Evolutionary conservation across 2,888 invertebrate species (phyloP).

Genomic region (Lithophane semibrunnea): DNA sequence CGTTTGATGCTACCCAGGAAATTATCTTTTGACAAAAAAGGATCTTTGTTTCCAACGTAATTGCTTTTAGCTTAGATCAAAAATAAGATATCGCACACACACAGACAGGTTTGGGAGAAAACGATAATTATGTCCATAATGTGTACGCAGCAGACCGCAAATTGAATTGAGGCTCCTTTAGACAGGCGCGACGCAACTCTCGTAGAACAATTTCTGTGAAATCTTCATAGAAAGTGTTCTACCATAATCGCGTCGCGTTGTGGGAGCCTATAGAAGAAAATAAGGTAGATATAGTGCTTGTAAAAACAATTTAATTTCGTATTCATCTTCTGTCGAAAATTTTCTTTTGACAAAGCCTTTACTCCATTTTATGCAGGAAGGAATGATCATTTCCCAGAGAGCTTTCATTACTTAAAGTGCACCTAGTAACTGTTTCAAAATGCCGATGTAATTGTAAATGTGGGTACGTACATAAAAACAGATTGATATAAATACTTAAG

Average conservation of each 20-base stretch:
- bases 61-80: not conserved
- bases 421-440: constrained; percentile 21
- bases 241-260: too few relatives aligned
- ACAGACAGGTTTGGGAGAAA: not conserved
- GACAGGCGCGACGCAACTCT: too few relatives aligned
- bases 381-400: constrained; percentile 14
- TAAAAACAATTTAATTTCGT: not conserved
- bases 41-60: not conserved
- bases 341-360: constrained; percentile 5
- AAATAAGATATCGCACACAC: not conserved
- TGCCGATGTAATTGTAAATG: not conserved
- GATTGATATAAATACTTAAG: constrained; percentile 1
- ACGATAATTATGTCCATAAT: not conserved
- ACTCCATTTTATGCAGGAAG: constrained; percentile 6
- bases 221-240: too few relatives aligned
- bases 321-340: not conserved
- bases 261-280: too few relatives aligned
- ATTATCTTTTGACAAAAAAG: not conserved
- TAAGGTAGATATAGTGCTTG: not conserved
- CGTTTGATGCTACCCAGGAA: not conserved
- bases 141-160: too few relatives aligned
- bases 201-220: too few relatives aligned
- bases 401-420: constrained; percentile 37
- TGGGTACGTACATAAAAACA: not conserved
- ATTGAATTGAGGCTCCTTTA: too few relatives aligned